Evolutionary conservation across 2,113 vertebrate species (phyloP).

Genomic region (Mustelus asterias): DNA sequence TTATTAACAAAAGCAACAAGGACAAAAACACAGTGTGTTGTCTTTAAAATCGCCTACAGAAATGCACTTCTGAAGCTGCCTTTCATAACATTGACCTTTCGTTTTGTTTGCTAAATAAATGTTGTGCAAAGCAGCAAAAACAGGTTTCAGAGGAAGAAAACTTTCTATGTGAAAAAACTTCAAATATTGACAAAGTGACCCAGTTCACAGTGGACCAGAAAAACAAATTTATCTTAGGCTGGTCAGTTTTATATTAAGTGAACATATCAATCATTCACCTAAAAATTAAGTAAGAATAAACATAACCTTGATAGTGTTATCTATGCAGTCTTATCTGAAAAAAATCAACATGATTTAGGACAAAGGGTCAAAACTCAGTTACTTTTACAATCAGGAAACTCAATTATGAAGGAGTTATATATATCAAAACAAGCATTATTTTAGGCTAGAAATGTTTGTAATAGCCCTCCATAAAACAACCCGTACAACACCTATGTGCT

Average conservation of each 20-base stretch:
- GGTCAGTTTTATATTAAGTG: not conserved
- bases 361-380: not conserved
- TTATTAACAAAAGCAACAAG: not conserved
- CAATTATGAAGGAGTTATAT: not conserved
- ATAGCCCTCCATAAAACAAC: not conserved
- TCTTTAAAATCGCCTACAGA: not conserved
- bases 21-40: not conserved
- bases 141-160: not conserved
- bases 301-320: not conserved
- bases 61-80: not conserved
- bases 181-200: slow-evolving; percentile 9
- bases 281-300: not conserved
- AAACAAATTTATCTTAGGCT: not conserved
- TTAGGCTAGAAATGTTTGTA: not conserved
- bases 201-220: not conserved
- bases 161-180: not conserved
- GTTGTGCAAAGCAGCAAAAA: not conserved
- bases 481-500: not conserved
- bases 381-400: not conserved
- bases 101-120: slow-evolving; percentile 17
- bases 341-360: not conserved
- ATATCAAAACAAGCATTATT: not conserved
- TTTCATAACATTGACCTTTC: slow-evolving; percentile 16
- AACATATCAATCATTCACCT: not conserved
- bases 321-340: not conserved